Percentiles rank a stretch among this genome's conserved stretches.
Evolutionary conservation across 2,113 vertebrate genomes (phyloP).

Genomic region (Lepus europaeus): DNA sequence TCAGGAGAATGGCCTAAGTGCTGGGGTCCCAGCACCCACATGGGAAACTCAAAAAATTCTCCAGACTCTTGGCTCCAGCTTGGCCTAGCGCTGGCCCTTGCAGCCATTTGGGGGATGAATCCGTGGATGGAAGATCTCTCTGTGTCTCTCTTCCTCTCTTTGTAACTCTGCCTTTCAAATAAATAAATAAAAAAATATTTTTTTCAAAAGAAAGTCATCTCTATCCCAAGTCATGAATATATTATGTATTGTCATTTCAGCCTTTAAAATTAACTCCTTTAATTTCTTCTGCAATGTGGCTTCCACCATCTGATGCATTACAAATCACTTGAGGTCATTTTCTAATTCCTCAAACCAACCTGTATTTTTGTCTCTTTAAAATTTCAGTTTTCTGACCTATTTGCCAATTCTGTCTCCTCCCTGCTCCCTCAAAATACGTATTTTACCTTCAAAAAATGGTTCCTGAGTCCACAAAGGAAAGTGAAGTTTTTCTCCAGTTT

Average conservation of each 20-base stretch:
- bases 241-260: not conserved
- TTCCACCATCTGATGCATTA: not conserved
- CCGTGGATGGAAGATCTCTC: no score
- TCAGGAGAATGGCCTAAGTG: no score
- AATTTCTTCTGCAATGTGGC: not conserved
- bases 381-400: constrained; percentile 8
- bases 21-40: no score
- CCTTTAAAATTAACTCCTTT: constrained; percentile 1
- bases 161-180: not conserved
- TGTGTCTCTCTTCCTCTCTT: not conserved
- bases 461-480: constrained; percentile 3
- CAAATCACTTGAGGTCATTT: not conserved
- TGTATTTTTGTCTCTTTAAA: constrained; percentile 26
- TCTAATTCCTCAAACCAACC: not conserved
- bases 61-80: no score
- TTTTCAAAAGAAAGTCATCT: not conserved
- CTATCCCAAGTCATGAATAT: not conserved
- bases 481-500: not conserved
- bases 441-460: not conserved
- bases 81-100: no score
- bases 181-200: not conserved
- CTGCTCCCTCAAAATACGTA: not conserved
- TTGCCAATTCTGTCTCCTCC: not conserved
- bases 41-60: no score
- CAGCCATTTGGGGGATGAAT: no score